Evolutionary conservation across 2,113 vertebrate genomes (phyloP), one percentile per base, ranked within the genome.

Genomic region (Seriola dumerili): DNA sequence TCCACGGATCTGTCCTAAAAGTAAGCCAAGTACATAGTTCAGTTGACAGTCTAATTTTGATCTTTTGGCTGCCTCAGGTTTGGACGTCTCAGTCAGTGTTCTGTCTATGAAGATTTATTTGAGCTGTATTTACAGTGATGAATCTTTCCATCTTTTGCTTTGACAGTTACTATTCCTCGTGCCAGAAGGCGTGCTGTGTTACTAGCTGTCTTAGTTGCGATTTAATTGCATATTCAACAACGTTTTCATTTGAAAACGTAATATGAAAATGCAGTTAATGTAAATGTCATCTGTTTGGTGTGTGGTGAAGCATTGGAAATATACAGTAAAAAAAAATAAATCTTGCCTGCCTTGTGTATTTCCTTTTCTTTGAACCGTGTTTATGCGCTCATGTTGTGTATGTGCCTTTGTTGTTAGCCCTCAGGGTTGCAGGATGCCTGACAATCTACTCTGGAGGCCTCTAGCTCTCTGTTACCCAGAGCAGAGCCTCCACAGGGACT

Each of bases 401-500:
- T 10, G 21, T 0, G 46, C 32, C 54, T 42, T 67, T 74, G 65
- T 84, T 75, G 57, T 17, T n/a, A 19, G 19, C 68, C 69, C 54
- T 38, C 38, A 9, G 64, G 76, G 75, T 23, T 82, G 57, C 65
- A 50, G 34, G 62, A 86, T 19, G 59, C 62, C 68, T 74, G 72
- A 36, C 85, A 72, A 66, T 29, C 58, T 55, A 13, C 89, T 71
- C 83, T n/a, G 73, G 74, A 82, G 88, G 81, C 77, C 83, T 86
- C 74, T 74, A 78, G 64, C 61, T 72, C 62, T 68, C 78, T 72
- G 85, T 85, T 81, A 76, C 74, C 78, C 72, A 38, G 55, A 85
- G 71, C 81, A 71, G 62, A 82, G 83, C 64, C 82, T 89, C 90
- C 62, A 8, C 25, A 14, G 90, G 88, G 91, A 92, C 77, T 90